A percentile compares a stretch with the other conserved stretches of the same genome.
Evolutionary conservation across 2,113 vertebrate genomes (phyloP).

Genomic region (Datnioides undecimradiatus): DNA sequence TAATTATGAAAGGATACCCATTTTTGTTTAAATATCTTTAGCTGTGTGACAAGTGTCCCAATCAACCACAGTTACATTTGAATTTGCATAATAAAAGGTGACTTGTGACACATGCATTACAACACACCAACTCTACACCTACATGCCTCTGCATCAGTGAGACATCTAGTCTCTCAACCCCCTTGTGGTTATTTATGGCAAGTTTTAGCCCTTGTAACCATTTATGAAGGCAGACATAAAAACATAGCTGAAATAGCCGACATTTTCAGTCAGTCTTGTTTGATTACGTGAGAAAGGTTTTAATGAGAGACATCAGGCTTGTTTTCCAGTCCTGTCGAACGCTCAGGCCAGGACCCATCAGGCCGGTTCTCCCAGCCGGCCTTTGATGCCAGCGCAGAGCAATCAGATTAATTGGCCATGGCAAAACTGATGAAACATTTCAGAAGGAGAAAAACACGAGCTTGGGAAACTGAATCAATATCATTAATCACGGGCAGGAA

Average conservation of each 20-base stretch:
- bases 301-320: constrained; percentile 79
- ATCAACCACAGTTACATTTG: constrained; percentile 36
- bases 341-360: constrained; percentile 69
- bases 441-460: constrained; percentile 78
- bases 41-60: constrained; percentile 18
- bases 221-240: constrained; percentile 68
- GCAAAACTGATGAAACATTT: constrained; percentile 85
- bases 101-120: constrained; percentile 22
- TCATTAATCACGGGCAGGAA: constrained; percentile 86
- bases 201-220: constrained; percentile 56
- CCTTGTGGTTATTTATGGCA: constrained; percentile 40
- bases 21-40: constrained; percentile 43
- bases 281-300: constrained; percentile 75
- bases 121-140: constrained; percentile 2
- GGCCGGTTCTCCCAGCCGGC: constrained; percentile 57
- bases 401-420: constrained; percentile 87
- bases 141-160: not conserved
- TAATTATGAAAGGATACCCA: constrained; percentile 48
- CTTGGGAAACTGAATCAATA: constrained; percentile 86
- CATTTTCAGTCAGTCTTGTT: constrained; percentile 71
- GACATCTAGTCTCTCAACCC: constrained; percentile 22
- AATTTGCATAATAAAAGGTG: constrained; percentile 41
- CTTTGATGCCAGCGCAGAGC: constrained; percentile 84
- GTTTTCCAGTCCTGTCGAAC: constrained; percentile 72
- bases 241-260: constrained; percentile 77